Percentiles rank a stretch among this genome's conserved stretches.
These are phyloP conservation scores for Drosophila busckii DNA, from an alignment of 1,140 invertebrate species.

Conservation along the genomic window DNA sequence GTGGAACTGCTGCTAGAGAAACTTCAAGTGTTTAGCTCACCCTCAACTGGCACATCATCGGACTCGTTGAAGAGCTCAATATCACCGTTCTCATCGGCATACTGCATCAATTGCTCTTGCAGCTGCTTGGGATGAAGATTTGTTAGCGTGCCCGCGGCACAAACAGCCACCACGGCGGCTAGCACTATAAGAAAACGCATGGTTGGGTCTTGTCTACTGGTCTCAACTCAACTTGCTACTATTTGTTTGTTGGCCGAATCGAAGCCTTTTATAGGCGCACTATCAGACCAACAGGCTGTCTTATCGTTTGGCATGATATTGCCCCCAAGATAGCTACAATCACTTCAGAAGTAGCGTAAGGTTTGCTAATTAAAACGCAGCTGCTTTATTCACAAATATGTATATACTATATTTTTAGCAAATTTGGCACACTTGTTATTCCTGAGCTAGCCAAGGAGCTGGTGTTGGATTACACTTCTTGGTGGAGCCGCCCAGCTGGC, in stretches of 20 bases:
- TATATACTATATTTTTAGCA: not conserved
- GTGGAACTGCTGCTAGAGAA: not conserved
- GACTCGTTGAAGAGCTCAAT: slow-evolving; percentile 53
- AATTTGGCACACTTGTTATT: slow-evolving; percentile 1
- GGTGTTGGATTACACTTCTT: slow-evolving; percentile 51
- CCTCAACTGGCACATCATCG: slow-evolving; percentile 44
- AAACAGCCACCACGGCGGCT: slow-evolving; percentile 57
- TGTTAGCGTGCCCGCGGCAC: slow-evolving; percentile 57
- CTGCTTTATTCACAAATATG: slow-evolving; percentile 26
- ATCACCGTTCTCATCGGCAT: slow-evolving; percentile 59
- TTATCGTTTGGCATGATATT: slow-evolving; percentile 22
- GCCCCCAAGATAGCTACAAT: slow-evolving; percentile 4
- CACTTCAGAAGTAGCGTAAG: no score
- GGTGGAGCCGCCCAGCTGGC: slow-evolving; percentile 13
- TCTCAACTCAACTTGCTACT: slow-evolving; percentile 50
- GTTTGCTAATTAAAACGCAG: slow-evolving; percentile 49
- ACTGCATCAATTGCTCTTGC: slow-evolving; percentile 45
- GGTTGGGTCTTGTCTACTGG: slow-evolving; percentile 32
- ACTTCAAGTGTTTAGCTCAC: slow-evolving; percentile 34
- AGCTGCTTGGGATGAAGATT: slow-evolving; percentile 16
- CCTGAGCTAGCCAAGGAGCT: slow-evolving; percentile 60
- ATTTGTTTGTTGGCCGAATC: slow-evolving; percentile 14
- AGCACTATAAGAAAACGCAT: slow-evolving; percentile 73
- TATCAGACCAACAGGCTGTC: not conserved
- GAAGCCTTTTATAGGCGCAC: slow-evolving; percentile 47